phyloP scores from a whole-genome alignment of 2,797 vertebrate species.

The Enteromius treurensis region DNA sequence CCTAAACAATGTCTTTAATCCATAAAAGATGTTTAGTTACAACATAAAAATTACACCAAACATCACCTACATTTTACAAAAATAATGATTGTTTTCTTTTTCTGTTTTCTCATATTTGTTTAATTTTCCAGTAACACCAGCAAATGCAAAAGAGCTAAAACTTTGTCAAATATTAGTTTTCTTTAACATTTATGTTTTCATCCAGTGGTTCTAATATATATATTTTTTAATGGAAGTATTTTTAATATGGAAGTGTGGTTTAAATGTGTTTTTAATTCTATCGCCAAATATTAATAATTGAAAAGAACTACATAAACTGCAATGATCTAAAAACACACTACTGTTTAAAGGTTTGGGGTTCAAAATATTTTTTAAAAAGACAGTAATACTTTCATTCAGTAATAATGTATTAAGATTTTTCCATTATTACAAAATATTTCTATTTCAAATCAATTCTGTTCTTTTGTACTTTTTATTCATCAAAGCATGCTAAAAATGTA shows the following conservation, averaged over 20 bases:
- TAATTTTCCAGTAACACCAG: neutral
- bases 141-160: neutral
- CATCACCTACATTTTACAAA: neutral
- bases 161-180: neutral
- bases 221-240: neutral
- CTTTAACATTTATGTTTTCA: neutral
- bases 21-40: neutral
- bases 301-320: neutral
- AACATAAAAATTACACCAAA: neutral
- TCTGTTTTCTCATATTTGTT: neutral
- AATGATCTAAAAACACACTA: neutral
- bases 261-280: no score
- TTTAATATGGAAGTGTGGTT: neutral
- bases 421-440: neutral
- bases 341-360: neutral
- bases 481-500: neutral
- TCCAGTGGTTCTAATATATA: neutral
- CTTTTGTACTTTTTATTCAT: neutral
- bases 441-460: neutral
- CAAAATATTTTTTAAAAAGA: no score
- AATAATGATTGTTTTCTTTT: slow-evolving; percentile 8
- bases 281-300: neutral
- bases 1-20: neutral
- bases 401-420: neutral
- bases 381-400: neutral